A percentile compares a stretch with the other conserved stretches of the same genome.
Conservation (phyloP, 2,113 vertebrate genomes). For the Bujurquina vittata region DNA sequence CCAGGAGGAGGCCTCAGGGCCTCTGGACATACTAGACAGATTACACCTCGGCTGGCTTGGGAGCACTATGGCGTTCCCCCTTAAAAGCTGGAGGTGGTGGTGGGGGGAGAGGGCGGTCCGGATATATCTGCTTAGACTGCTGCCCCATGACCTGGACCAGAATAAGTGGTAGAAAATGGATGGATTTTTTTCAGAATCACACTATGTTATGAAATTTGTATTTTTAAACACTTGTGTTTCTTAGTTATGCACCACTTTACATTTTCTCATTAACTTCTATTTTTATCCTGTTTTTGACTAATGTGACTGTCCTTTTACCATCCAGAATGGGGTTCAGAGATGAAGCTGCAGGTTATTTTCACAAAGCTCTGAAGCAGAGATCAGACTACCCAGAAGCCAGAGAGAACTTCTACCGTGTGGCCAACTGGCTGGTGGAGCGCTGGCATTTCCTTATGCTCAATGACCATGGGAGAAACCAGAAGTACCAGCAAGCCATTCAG, state of each 20-base stretch:
- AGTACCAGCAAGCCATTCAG: slow-evolving; percentile 91
- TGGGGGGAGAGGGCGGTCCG: background rate
- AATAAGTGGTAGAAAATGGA: background rate
- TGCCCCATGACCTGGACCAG: background rate
- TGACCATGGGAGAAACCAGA: slow-evolving; percentile 88
- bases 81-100: background rate
- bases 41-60: background rate
- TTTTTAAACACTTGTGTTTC: background rate
- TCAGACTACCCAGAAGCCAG: slow-evolving; percentile 91
- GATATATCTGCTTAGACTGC: background rate
- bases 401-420: slow-evolving; percentile 97
- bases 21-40: background rate
- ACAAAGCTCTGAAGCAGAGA: slow-evolving; percentile 93
- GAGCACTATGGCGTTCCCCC: background rate
- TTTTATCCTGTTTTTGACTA: background rate
- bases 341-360: slow-evolving; percentile 96
- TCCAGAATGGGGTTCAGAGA: slow-evolving; percentile 95
- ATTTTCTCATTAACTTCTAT: background rate
- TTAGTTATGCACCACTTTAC: background rate
- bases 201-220: background rate
- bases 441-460: slow-evolving; percentile 99
- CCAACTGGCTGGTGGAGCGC: slow-evolving; percentile 98
- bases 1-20: background rate
- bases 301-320: background rate
- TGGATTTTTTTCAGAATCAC: no score